A percentile compares a stretch with the other conserved stretches of the same genome.
These are phyloP conservation scores for Andrena chrysosceles DNA, from an alignment of 2,888 invertebrate species.

Conservation along the genomic window DNA sequence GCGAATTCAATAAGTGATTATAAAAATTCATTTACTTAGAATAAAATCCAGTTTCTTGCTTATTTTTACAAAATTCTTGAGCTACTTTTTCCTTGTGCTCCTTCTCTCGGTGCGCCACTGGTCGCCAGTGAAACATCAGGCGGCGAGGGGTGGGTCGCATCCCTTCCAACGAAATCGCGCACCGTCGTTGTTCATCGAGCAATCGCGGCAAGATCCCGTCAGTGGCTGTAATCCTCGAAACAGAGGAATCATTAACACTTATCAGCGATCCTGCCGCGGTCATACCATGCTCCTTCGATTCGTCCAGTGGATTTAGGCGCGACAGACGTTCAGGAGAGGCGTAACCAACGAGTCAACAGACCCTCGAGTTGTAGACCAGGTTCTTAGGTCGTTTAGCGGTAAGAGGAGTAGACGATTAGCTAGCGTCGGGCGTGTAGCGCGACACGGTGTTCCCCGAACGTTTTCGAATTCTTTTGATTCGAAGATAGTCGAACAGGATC, in stretches of 20 bases:
- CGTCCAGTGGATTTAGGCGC: constrained; percentile 24
- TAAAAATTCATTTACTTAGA: no score
- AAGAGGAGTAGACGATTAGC: constrained; percentile 27
- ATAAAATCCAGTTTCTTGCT: no score
- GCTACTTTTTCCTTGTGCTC: no score
- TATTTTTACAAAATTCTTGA: no score
- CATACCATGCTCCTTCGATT: constrained; percentile 21
- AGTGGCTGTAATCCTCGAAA: not conserved
- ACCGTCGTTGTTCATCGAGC: constrained; percentile 54
- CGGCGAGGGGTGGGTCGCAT: constrained; percentile 7
- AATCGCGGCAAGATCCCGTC: constrained; percentile 21
- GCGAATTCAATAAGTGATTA: no score
- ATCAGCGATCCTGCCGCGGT: not conserved
- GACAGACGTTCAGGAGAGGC: not conserved
- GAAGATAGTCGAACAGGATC: not conserved
- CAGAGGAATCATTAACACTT: not conserved
- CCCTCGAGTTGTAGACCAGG: constrained; percentile 33
- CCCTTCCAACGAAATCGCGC: constrained; percentile 33
- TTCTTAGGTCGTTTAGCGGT: constrained; percentile 39
- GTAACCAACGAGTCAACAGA: constrained; percentile 9
- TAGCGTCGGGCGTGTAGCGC: constrained; percentile 29
- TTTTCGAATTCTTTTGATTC: constrained; percentile 16
- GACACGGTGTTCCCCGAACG: constrained; percentile 22
- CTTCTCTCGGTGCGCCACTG: no score
- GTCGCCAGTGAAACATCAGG: not conserved